Evolutionary conservation across 2,797 vertebrate species (phyloP).

Genomic region (Rhabdophis nuchalis): DNA sequence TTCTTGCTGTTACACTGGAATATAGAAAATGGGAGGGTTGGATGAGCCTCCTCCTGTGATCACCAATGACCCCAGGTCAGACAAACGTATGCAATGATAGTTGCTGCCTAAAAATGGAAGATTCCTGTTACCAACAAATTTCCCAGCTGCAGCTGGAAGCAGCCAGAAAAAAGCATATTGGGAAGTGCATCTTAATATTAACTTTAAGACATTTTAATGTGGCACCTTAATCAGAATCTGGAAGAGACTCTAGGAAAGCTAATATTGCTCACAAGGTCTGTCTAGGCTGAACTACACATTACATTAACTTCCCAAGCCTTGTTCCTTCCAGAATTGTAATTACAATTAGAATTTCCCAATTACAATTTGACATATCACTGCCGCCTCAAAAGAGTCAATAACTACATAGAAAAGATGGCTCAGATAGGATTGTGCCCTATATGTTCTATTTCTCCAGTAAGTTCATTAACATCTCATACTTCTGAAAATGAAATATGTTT

Average conservation of each 20-base stretch:
- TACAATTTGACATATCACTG: fast-evolving
- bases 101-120: neutral
- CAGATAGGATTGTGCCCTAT: neutral
- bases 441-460: neutral
- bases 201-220: neutral
- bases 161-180: neutral
- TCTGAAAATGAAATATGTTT: neutral
- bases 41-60: neutral
- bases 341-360: neutral
- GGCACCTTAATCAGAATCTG: neutral
- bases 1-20: neutral
- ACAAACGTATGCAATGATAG: neutral
- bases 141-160: neutral
- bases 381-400: slow-evolving; percentile 13
- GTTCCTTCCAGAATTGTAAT: neutral
- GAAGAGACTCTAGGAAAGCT: neutral
- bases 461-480: neutral
- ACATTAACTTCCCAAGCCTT: neutral
- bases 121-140: neutral
- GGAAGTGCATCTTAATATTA: neutral
- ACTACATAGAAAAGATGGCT: neutral
- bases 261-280: neutral
- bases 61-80: neutral
- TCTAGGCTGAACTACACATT: neutral
- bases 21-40: neutral